A percentile compares a stretch with the other conserved stretches of the same genome.
phyloP scores from a whole-genome alignment of 92 coral and sea anemone genomes.

The Montipora capitata region DNA sequence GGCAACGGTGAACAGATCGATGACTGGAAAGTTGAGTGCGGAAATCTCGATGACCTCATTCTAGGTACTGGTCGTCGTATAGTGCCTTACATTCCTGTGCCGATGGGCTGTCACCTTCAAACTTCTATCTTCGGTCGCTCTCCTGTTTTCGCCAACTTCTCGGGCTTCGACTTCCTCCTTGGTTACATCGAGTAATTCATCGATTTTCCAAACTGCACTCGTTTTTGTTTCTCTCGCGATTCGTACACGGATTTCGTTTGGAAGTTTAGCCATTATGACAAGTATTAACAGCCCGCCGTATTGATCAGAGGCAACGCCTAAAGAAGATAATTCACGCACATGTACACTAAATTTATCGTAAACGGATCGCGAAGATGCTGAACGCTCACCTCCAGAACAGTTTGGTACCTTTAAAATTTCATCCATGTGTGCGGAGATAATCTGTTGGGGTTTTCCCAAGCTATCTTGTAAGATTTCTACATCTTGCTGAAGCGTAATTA shows the following conservation, averaged over 20 bases:
- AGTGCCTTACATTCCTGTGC: slow-evolving; percentile 54
- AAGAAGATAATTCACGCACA: slow-evolving; percentile 43
- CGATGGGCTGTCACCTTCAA: slow-evolving; percentile 42
- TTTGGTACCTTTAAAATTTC: slow-evolving; percentile 57
- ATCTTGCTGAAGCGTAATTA: too few relatives aligned
- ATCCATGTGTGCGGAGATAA: slow-evolving; percentile 72
- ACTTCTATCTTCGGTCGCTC: neutral
- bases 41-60: slow-evolving; percentile 23
- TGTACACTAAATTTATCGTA: slow-evolving; percentile 67
- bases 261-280: slow-evolving; percentile 55
- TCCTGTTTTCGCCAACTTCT: slow-evolving; percentile 38
- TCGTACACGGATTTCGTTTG: slow-evolving; percentile 33
- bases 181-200: slow-evolving; percentile 33
- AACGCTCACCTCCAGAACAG: slow-evolving; percentile 1
- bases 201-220: slow-evolving; percentile 50
- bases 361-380: slow-evolving; percentile 4
- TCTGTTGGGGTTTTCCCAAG: slow-evolving; percentile 64
- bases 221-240: slow-evolving; percentile 39
- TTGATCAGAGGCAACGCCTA: slow-evolving; percentile 42
- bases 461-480: slow-evolving; percentile 4
- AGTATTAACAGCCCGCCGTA: slow-evolving; percentile 55
- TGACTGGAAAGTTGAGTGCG: slow-evolving; percentile 73
- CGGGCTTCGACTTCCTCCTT: slow-evolving; percentile 58
- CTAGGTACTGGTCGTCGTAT: slow-evolving; percentile 37
- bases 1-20: slow-evolving; percentile 70